Base-by-base conservation (phyloP, 2,888 invertebrate species). In the Acronicta alni region DNA sequence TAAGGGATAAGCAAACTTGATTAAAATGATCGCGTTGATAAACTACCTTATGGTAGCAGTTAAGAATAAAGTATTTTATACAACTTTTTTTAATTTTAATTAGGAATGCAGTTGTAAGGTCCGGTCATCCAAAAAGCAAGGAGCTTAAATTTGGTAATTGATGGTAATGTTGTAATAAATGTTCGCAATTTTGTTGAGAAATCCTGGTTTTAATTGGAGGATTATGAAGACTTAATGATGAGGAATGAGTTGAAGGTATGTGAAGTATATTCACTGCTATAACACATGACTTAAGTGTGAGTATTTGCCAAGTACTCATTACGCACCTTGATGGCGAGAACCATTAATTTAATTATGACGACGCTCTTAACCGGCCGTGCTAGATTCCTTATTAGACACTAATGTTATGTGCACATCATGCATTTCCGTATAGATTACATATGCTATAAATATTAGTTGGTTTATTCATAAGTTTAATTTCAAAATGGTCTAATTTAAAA, bases 301-400 rank as follows among this genome's bases (percentile, higher is more conserved):
- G 38, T 56, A 54, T 57, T 64, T 55, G 54, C 51, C 16, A 46
- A 57, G 57, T 14, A 52, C 57, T 77, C 62, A 77, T 77, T 75
- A 75, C n/a, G 32, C 17, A 9, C 16, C 16, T 54, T 52, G 57
- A 48, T 59, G 42, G 42, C 26, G 39, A 46, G 60, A 52, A 57
- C 54, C 52, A 68, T 75, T 77, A 75, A 77, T 77, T 72, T 57
- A 68, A 77, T 77, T 77, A 75, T 64, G 61, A 70, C 62, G 52
- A 60, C 15, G 37, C 17, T 53, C 49, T 42, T 70, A 75, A 77
- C 57, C 46, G 47, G 55, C 44, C 30, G 72, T 45, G 70, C 75
- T 64, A 75, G 63, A 77, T 77, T 66, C 63, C 65, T 49, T 64
- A 75, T 77, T 67, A 57, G 72, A 41, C 53, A 26, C 65, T 67